Evolutionary conservation across 2,113 vertebrate genomes (phyloP).

Genomic region (Scalopus aquaticus): DNA sequence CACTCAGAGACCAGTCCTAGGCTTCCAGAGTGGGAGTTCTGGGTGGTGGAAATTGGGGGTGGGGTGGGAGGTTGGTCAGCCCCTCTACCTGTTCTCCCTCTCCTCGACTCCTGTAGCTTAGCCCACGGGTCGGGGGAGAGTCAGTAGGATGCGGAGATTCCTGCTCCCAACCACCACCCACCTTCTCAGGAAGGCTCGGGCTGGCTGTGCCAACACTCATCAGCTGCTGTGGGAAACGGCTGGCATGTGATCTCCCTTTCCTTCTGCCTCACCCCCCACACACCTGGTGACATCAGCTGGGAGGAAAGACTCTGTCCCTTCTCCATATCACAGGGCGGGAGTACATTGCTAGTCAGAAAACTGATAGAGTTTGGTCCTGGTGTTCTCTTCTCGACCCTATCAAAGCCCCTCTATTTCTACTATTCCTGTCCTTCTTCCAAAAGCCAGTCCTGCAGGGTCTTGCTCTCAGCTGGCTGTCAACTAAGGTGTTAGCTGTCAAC

Average conservation of each 20-base stretch:
- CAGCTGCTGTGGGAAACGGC: conserved; percentile 36
- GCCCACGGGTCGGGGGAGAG: neutral
- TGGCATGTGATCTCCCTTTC: conserved; percentile 24
- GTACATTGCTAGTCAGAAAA: conserved; percentile 3
- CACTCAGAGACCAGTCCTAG: conserved; percentile 48
- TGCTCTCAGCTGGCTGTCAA: conserved; percentile 79
- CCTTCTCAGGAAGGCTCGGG: conserved; percentile 16
- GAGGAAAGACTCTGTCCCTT: conserved; percentile 11
- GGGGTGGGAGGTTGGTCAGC: neutral
- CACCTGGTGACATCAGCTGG: conserved; percentile 45
- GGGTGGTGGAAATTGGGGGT: neutral
- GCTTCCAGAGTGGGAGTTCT: conserved; percentile 13
- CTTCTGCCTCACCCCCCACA: neutral
- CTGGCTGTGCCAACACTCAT: conserved; percentile 41
- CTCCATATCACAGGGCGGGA: neutral
- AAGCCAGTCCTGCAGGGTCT: conserved; percentile 62
- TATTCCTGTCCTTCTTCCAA: conserved; percentile 66
- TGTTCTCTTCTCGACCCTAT: conserved; percentile 6
- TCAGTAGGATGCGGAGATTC: neutral
- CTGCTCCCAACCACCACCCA: neutral
- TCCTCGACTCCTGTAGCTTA: neutral
- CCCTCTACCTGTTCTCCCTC: conserved; percentile 26
- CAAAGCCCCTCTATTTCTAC: conserved; percentile 57
- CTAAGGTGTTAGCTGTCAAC: conserved; percentile 77
- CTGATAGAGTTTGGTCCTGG: neutral